Percentiles rank a stretch among this genome's conserved stretches.
Evolutionary conservation across 2,797 vertebrate genomes (phyloP).

Genomic region (Microchirus variegatus): DNA sequence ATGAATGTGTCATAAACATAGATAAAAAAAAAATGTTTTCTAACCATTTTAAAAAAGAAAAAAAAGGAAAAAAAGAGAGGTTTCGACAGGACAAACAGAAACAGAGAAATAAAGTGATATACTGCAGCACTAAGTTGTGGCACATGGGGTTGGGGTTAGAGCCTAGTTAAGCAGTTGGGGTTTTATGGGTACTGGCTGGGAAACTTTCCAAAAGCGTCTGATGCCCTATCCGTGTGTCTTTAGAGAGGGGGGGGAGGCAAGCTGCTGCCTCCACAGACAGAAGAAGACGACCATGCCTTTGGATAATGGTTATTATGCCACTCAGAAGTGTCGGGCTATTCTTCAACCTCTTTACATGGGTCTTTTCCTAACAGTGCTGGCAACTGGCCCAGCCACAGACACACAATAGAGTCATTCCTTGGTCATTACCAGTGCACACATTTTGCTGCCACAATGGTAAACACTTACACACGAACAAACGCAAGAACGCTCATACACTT

Average conservation of each 20-base stretch:
- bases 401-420: constrained; percentile 66
- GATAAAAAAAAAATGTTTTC: too few species aligned
- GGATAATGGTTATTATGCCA: constrained; percentile 52
- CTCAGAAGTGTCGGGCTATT: constrained; percentile 53
- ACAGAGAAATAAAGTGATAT: constrained; percentile 32
- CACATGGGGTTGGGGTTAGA: constrained; percentile 52
- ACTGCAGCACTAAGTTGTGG: constrained; percentile 43
- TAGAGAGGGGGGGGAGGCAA: constrained; percentile 16
- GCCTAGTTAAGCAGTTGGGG: constrained; percentile 60
- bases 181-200: constrained; percentile 60
- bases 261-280: constrained; percentile 39
- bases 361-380: constrained; percentile 66
- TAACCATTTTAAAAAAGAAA: too few species aligned
- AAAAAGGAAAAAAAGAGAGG: neutral
- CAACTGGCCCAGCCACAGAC: constrained; percentile 50
- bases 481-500: constrained; percentile 12
- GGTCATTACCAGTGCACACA: constrained; percentile 51
- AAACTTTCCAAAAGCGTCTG: constrained; percentile 54
- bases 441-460: constrained; percentile 33
- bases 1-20: too few species aligned
- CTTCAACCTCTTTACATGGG: constrained; percentile 58
- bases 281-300: constrained; percentile 28
- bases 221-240: constrained; percentile 28
- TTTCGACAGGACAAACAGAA: too few species aligned
- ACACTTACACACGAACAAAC: constrained; percentile 37